Percentiles rank a stretch among this genome's conserved stretches.
These are phyloP conservation scores for Tarsius wallacei DNA, from an alignment of 2,797 vertebrate genomes.

Conservation along the genomic window DNA sequence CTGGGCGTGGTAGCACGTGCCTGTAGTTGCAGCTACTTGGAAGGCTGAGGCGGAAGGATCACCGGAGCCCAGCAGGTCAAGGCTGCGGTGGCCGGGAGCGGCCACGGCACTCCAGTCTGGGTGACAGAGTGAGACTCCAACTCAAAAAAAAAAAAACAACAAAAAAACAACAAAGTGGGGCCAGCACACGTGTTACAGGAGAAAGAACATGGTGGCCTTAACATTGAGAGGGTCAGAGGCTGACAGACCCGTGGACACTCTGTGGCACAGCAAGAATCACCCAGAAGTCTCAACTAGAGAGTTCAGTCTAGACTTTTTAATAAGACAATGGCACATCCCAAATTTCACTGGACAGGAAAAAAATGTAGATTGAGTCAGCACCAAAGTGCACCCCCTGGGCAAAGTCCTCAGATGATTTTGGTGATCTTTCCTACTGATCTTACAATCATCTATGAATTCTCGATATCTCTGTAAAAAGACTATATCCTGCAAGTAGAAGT, in stretches of 20 bases:
- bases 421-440: background rate
- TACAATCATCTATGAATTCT: background rate
- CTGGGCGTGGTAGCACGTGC: too few species aligned
- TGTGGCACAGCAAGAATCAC: background rate
- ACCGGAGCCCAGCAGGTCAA: too few species aligned
- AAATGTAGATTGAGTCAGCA: background rate
- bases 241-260: too few species aligned
- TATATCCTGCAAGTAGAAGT: background rate
- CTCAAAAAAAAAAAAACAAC: too few species aligned
- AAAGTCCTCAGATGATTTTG: background rate
- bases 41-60: too few species aligned
- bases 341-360: background rate
- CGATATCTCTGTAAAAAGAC: background rate
- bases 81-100: too few species aligned
- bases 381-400: fast-evolving
- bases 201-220: fast-evolving
- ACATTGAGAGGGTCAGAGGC: background rate
- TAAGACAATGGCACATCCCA: background rate
- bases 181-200: background rate
- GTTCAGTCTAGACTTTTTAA: background rate
- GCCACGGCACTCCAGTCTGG: too few species aligned
- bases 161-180: background rate
- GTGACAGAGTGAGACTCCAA: too few species aligned
- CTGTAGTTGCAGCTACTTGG: too few species aligned
- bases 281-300: background rate